These are phyloP conservation scores for Nomia melanderi DNA, from an alignment of 1,140 invertebrate species.

Conservation along the genomic window DNA sequence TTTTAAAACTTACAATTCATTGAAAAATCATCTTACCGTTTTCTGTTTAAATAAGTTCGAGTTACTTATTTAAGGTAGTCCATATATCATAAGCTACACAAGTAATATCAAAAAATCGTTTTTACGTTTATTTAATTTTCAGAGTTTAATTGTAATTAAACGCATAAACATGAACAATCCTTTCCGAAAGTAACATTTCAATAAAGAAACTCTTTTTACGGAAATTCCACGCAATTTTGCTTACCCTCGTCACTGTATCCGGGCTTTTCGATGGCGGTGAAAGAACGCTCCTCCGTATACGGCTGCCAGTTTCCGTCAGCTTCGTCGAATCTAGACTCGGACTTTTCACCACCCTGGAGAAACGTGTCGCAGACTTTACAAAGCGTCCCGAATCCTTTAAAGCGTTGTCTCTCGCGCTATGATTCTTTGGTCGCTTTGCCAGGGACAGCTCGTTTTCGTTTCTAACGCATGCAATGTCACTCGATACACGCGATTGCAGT, in stretches of 20 bases:
- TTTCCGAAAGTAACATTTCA: neutral
- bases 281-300: conserved; percentile 52
- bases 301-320: conserved; percentile 38
- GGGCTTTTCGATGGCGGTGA: conserved; percentile 64
- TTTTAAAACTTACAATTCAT: neutral
- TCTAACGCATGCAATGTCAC: conserved; percentile 4
- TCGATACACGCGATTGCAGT: neutral
- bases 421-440: neutral
- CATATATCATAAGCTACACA: no score
- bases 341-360: conserved; percentile 65
- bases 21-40: neutral
- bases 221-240: neutral
- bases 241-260: conserved; percentile 59
- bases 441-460: neutral
- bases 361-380: conserved; percentile 56
- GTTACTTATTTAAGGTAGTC: neutral
- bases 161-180: no score
- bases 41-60: neutral
- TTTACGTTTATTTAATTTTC: no score
- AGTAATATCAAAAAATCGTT: no score
- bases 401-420: conserved; percentile 1
- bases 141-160: no score
- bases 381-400: conserved; percentile 18
- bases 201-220: neutral
- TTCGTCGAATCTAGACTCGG: conserved; percentile 61